Conservation (phyloP, 2,113 vertebrate genomes). For the Naja naja region DNA sequence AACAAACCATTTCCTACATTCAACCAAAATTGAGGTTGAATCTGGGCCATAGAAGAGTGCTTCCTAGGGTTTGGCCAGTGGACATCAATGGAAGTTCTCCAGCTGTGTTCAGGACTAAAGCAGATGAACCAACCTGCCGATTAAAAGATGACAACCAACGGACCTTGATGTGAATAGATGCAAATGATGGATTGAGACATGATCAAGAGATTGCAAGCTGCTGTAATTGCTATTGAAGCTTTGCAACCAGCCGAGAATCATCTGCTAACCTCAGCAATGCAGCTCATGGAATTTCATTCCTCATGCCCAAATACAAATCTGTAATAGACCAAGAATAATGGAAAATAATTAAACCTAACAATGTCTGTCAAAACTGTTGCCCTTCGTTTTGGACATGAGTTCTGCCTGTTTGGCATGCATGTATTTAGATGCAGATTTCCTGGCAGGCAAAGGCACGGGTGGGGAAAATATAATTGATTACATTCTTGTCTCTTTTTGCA, state of each 20-base stretch:
- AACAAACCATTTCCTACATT: not conserved
- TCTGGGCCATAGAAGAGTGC: not conserved
- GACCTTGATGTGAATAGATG: not conserved
- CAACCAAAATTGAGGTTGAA: not conserved
- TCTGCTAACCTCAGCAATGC: slow-evolving; percentile 45
- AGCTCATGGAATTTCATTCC: slow-evolving; percentile 51
- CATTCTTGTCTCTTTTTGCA: not conserved
- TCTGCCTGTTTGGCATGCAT: not conserved
- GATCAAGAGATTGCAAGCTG: not conserved
- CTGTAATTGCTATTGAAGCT: slow-evolving; percentile 31
- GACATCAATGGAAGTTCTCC: not conserved
- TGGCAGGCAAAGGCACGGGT: not conserved
- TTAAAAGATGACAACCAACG: not conserved
- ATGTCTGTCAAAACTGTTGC: not conserved
- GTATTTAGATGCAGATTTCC: not conserved
- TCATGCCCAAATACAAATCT: not conserved
- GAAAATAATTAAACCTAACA: slow-evolving; percentile 34
- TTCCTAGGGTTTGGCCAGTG: not conserved
- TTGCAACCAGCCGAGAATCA: slow-evolving; percentile 30
- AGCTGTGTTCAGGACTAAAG: not conserved
- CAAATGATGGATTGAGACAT: not conserved
- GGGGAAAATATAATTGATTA: not conserved
- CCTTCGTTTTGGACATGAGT: not conserved
- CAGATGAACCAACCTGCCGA: not conserved
- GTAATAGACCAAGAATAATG: not conserved